A percentile compares a stretch with the other conserved stretches of the same genome.
phyloP scores from a whole-genome alignment of 2,113 vertebrate genomes.

The Tichodroma muraria region DNA sequence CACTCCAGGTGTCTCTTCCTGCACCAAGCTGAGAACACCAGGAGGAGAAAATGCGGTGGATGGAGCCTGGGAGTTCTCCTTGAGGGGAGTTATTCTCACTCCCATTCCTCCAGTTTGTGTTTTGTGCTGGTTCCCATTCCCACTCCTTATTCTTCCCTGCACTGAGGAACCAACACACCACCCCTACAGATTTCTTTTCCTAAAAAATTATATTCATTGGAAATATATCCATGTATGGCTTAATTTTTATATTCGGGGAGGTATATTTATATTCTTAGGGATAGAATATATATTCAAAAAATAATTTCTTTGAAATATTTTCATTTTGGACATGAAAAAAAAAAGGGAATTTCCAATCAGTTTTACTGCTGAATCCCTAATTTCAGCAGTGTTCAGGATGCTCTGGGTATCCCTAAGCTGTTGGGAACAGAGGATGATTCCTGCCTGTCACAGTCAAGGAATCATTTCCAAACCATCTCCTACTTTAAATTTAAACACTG shows the following conservation, averaged over 20 bases:
- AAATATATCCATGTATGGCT: background rate
- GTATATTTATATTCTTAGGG: background rate
- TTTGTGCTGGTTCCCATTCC: background rate
- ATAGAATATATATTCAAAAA: background rate
- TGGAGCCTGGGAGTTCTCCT: background rate
- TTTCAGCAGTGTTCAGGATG: background rate
- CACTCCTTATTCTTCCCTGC: background rate
- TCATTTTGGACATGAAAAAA: background rate
- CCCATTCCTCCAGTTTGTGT: background rate
- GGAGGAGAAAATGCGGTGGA: background rate
- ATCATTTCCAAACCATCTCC: background rate
- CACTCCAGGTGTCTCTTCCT: background rate
- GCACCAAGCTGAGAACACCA: background rate
- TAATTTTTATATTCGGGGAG: background rate
- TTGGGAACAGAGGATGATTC: background rate
- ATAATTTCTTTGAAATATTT: background rate
- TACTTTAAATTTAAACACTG: background rate
- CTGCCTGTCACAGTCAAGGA: background rate
- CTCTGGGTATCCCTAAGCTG: background rate
- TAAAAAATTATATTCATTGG: background rate
- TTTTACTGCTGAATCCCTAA: background rate
- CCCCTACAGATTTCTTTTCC: background rate
- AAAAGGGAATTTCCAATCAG: fast-evolving
- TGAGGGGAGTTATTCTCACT: fast-evolving
- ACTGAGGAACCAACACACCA: background rate